A percentile compares a stretch with the other conserved stretches of the same genome.
Evolutionary conservation across 2,888 invertebrate species (phyloP).

Genomic region (Apamea epomidion): DNA sequence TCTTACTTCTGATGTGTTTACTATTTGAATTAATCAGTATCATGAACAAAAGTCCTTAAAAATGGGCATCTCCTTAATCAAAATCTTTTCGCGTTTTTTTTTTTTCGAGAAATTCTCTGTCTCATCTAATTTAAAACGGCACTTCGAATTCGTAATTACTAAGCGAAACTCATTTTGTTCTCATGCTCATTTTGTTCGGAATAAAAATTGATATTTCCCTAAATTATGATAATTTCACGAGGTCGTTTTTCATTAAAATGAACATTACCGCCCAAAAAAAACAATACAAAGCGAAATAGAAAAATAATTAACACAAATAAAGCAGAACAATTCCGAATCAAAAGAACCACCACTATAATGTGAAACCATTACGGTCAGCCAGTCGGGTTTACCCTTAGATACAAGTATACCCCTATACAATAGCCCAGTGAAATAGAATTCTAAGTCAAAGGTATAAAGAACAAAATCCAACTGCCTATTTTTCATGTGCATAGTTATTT

Average conservation of each 20-base stretch:
- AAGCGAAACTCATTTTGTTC: not conserved
- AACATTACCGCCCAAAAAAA: slow-evolving; percentile 30
- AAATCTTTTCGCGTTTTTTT: slow-evolving; percentile 4
- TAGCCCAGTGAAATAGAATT: slow-evolving; percentile 35
- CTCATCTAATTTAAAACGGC: slow-evolving; percentile 13
- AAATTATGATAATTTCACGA: slow-evolving; percentile 52
- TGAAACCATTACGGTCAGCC: slow-evolving; percentile 61
- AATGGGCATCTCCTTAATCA: not conserved
- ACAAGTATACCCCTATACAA: slow-evolving; percentile 25
- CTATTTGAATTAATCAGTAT: slow-evolving; percentile 1
- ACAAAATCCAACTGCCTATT: slow-evolving; percentile 51
- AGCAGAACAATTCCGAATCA: slow-evolving; percentile 41
- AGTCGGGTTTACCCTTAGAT: slow-evolving; percentile 42
- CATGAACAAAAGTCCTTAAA: slow-evolving; percentile 3
- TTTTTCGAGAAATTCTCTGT: not conserved
- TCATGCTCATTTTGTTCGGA: slow-evolving; percentile 9
- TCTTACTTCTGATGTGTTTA: slow-evolving; percentile 17
- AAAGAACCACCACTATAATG: slow-evolving; percentile 53
- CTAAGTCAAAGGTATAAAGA: slow-evolving; percentile 53
- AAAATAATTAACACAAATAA: slow-evolving; percentile 51
- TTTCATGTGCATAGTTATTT: slow-evolving; percentile 73
- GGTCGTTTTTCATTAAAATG: slow-evolving; percentile 26
- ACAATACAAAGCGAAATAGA: slow-evolving; percentile 15
- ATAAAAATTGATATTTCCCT: slow-evolving; percentile 37
- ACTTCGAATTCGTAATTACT: slow-evolving; percentile 32